phyloP scores from a whole-genome alignment of 2,888 invertebrate species.

The Limnephilus lunatus region DNA sequence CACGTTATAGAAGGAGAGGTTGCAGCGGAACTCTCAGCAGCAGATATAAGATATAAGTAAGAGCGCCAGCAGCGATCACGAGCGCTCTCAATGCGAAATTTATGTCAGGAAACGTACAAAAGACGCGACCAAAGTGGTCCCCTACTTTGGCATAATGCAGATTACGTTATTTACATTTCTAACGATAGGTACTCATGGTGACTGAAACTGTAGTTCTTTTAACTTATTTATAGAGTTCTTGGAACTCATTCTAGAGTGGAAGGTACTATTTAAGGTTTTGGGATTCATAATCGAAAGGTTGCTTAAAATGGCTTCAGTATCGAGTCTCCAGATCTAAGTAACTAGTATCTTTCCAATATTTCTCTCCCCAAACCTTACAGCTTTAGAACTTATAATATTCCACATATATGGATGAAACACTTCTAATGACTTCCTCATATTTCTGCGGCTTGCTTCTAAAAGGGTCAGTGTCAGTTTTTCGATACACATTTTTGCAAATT shows the following conservation, averaged over 20 bases:
- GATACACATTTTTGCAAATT: no score
- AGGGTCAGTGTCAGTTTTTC: no score
- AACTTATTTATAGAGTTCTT: neutral
- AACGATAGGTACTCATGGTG: slow-evolving; percentile 51
- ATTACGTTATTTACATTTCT: slow-evolving; percentile 55
- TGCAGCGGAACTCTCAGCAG: neutral
- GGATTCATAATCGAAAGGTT: no score
- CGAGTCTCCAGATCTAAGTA: no score
- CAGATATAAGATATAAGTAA: slow-evolving; percentile 30
- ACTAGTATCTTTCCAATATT: no score
- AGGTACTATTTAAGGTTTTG: neutral
- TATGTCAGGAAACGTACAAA: slow-evolving; percentile 60
- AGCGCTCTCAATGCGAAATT: slow-evolving; percentile 61
- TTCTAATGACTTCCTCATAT: no score
- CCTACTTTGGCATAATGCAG: slow-evolving; percentile 49
- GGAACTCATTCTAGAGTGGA: neutral
- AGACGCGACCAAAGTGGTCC: slow-evolving; percentile 46
- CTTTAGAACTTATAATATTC: no score
- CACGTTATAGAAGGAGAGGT: neutral
- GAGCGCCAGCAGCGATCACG: slow-evolving; percentile 39
- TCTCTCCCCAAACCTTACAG: no score
- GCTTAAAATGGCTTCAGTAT: no score
- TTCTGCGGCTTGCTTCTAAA: no score
- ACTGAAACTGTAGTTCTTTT: neutral
- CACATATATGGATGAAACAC: no score